Conservation (phyloP, 2,113 vertebrate genomes). For the Reinhardtius hippoglossoides region DNA sequence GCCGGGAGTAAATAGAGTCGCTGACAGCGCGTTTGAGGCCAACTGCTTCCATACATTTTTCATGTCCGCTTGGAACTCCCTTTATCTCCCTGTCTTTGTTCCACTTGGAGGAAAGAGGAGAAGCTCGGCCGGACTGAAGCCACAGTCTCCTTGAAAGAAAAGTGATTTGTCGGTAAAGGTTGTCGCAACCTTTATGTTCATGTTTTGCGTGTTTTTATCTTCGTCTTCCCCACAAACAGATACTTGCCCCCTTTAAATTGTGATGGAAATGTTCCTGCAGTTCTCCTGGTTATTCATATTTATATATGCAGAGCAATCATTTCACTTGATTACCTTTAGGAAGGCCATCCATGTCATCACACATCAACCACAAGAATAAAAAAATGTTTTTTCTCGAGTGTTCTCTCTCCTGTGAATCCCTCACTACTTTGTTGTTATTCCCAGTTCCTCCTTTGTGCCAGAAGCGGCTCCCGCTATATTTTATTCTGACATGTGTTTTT, state of each 20-base stretch:
- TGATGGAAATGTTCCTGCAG: not conserved
- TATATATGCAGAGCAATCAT: slow-evolving; percentile 3
- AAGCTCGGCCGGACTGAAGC: slow-evolving; percentile 22
- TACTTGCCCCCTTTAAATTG: not conserved
- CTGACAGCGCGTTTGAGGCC: slow-evolving; percentile 53
- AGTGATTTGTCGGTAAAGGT: slow-evolving; percentile 6
- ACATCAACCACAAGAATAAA: not conserved
- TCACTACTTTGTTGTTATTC: slow-evolving; percentile 11
- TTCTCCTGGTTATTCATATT: not conserved
- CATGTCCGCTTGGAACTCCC: slow-evolving; percentile 46
- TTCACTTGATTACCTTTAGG: not conserved
- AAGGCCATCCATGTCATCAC: not conserved
- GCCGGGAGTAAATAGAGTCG: slow-evolving; percentile 39
- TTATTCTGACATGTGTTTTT: slow-evolving; percentile 49
- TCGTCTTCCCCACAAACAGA: not conserved
- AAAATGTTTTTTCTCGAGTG: not conserved
- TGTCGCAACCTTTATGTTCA: not conserved
- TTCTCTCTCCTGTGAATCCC: not conserved
- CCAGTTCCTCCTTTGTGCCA: slow-evolving; percentile 46
- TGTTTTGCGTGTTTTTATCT: slow-evolving; percentile 1
- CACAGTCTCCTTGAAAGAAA: slow-evolving; percentile 32
- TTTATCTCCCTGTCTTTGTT: slow-evolving; percentile 54
- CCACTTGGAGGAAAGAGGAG: slow-evolving; percentile 16
- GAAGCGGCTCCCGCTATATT: slow-evolving; percentile 28
- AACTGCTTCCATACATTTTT: slow-evolving; percentile 72